Percentiles rank a stretch among this genome's conserved stretches.
phyloP scores from a whole-genome alignment of 2,113 vertebrate species.

The Microtus ochrogaster region DNA sequence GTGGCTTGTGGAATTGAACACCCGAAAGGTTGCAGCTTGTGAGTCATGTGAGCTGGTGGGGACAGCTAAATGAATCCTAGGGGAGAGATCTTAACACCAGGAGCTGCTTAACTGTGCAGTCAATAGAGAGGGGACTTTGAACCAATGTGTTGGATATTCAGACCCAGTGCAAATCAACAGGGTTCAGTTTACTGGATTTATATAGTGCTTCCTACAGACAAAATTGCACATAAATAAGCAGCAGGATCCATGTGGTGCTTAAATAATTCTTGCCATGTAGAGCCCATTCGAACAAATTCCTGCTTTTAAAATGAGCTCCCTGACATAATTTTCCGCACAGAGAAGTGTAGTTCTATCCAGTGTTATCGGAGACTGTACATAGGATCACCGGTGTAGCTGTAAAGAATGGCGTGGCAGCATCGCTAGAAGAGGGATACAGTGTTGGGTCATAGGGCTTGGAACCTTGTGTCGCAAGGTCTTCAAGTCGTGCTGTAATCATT shows the following conservation, averaged over 20 bases:
- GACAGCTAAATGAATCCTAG: neutral
- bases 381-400: neutral
- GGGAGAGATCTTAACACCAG: neutral
- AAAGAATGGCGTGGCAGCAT: neutral
- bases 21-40: neutral
- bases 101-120: neutral
- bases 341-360: neutral
- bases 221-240: neutral
- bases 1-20: neutral
- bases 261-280: neutral
- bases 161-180: neutral
- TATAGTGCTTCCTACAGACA: neutral
- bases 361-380: neutral
- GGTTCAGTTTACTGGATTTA: neutral
- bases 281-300: neutral
- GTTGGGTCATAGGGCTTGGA: neutral
- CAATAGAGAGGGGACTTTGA: neutral
- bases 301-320: conserved; percentile 28
- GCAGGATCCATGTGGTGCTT: neutral
- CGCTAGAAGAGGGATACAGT: neutral
- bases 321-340: neutral
- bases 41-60: neutral
- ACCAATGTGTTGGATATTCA: neutral
- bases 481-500: neutral
- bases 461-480: neutral